Evolutionary conservation across 1,140 invertebrate species (phyloP), one percentile per base, ranked within the genome.

Genomic region (Atta colombica): DNA sequence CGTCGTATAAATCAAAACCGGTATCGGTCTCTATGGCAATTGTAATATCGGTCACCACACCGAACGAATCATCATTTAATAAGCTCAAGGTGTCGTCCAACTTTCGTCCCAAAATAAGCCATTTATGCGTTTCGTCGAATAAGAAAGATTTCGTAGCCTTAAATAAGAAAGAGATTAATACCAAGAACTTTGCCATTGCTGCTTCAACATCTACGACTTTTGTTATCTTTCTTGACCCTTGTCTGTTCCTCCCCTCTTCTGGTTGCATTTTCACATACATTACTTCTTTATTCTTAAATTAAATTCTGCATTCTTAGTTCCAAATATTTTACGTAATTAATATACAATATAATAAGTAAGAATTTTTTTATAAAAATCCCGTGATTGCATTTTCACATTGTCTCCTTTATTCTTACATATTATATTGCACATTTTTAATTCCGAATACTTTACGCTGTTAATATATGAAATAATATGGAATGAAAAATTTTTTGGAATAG

Each of bases 101-200:
- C 8, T 87, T 84, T 1, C 25, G 14, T 12, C 85, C 85, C n/a
- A 91, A 35, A 10, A 91, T 89, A 31, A 91, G 71, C 90, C 90
- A 91, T 16, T 87, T 89, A 16, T 86, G 87, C 75, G 61, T 71
- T 16, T 90, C 89, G 7, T 87, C 90, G 60, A 89, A 91, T 85
- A 90, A 80, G 3, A 49, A 60, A 39, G 88, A 53, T 14, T 58
- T 89, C 4, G 84, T 77, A 60, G 87, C 87, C 90, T 91, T 45
- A 72, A 84, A 82, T 74, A 66, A 68, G 14, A 39, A 21, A 55
- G n/a, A 60, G 14, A 55, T 53, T 66, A 60, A 53, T 60, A 65
- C 25, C 14, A 49, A 63, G 12, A 63, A 61, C 12, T 61, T 75
- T 21, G 28, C n/a, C 28, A 74, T 16, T 75, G 10, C 39, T 31